Evolutionary conservation across 2,113 vertebrate species (phyloP).

Genomic region (Glaucidium brasilianum): DNA sequence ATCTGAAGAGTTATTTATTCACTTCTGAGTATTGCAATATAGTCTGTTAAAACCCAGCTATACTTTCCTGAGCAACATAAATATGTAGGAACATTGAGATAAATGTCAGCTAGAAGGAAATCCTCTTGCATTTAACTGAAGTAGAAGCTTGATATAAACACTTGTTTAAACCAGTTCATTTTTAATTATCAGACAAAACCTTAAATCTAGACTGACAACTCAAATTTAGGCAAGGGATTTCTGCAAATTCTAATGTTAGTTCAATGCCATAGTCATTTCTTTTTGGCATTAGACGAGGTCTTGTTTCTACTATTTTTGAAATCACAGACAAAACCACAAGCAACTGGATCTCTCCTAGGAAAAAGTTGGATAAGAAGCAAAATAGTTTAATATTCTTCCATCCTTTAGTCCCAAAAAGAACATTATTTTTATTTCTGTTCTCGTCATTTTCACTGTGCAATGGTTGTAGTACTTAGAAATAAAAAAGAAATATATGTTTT

Average conservation of each 20-base stretch:
- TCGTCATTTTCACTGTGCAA: not conserved
- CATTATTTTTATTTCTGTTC: slow-evolving; percentile 13
- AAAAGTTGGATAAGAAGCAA: not conserved
- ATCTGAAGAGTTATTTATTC: not conserved
- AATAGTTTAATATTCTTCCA: slow-evolving; percentile 3
- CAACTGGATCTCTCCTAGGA: slow-evolving; percentile 37
- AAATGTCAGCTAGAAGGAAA: not conserved
- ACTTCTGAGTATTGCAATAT: not conserved
- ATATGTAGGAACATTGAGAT: not conserved
- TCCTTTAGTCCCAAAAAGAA: not conserved
- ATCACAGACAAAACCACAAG: slow-evolving; percentile 45
- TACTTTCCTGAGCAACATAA: not conserved
- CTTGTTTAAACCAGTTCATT: not conserved
- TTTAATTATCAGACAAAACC: not conserved
- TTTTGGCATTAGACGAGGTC: not conserved
- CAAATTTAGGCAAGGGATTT: not conserved
- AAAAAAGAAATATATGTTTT: not conserved
- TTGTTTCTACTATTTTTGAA: slow-evolving; percentile 42
- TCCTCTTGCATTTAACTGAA: not conserved
- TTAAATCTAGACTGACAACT: not conserved
- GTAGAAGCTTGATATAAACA: not conserved
- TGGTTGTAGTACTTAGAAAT: not conserved
- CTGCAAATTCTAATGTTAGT: not conserved
- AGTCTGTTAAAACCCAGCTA: not conserved
- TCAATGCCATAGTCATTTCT: not conserved